These are phyloP conservation scores for Agapornis canus DNA, from an alignment of 2,797 vertebrate genomes.

Conservation along the genomic window DNA sequence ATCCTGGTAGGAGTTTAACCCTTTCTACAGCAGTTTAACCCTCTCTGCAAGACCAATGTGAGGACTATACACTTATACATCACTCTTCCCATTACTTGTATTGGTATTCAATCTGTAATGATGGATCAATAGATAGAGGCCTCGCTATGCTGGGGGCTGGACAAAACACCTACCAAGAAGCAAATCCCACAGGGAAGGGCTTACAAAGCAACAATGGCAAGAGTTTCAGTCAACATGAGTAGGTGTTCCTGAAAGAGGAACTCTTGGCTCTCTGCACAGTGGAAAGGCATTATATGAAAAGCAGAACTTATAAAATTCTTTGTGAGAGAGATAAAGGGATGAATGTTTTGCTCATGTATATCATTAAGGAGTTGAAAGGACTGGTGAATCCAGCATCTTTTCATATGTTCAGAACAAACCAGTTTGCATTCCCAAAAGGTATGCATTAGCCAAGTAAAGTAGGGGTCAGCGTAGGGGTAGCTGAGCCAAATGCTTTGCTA, in stretches of 20 bases:
- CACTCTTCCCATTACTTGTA: neutral
- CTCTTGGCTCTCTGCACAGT: neutral
- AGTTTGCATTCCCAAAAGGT: constrained; percentile 13
- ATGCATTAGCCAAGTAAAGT: neutral
- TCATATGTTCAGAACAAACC: constrained; percentile 14
- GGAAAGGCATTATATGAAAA: neutral
- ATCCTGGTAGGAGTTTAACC: neutral
- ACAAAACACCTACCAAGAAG: neutral
- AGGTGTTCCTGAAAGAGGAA: neutral
- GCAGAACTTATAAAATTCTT: constrained; percentile 23
- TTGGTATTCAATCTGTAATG: neutral
- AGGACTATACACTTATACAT: neutral
- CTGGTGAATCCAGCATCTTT: neutral
- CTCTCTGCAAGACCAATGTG: neutral
- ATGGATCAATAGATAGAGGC: neutral
- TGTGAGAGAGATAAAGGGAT: neutral
- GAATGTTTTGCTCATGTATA: neutral
- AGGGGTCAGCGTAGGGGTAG: constrained; percentile 5
- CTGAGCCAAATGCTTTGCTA: constrained; percentile 8
- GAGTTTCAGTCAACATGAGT: neutral
- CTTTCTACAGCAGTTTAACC: neutral
- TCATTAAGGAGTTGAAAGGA: constrained; percentile 18
- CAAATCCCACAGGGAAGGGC: neutral
- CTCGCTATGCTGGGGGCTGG: neutral
- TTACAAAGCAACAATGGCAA: neutral